Evolutionary conservation across 2,797 vertebrate genomes (phyloP).

Genomic region (Spondyliosoma cantharus): DNA sequence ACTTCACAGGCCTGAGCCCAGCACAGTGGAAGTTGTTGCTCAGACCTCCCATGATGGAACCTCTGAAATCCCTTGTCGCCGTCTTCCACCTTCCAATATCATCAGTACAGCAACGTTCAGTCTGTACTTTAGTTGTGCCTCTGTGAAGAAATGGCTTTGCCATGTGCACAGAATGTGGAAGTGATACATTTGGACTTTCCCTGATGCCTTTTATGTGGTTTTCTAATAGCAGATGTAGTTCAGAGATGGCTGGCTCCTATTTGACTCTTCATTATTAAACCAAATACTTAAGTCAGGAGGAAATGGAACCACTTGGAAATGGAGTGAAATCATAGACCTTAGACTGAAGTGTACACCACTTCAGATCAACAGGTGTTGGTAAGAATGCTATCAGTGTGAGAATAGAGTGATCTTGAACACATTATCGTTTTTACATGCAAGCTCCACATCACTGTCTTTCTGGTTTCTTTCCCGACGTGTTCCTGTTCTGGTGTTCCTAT

Average conservation of each 20-base stretch:
- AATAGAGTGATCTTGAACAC: neutral
- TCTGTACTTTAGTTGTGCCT: neutral
- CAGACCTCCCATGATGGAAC: conserved; percentile 72
- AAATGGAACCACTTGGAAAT: conserved; percentile 32
- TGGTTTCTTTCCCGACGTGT: neutral
- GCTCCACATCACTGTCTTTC: neutral
- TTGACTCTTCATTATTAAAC: conserved; percentile 34
- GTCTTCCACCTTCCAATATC: conserved; percentile 30
- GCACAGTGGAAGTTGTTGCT: conserved; percentile 43
- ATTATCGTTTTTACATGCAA: neutral
- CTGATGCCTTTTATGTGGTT: conserved; percentile 51
- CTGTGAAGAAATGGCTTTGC: conserved; percentile 37
- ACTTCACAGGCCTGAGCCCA: conserved; percentile 60
- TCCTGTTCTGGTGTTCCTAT: conserved; percentile 30
- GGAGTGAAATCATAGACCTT: conserved; percentile 26
- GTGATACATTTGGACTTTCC: conserved; percentile 44
- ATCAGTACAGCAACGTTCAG: neutral
- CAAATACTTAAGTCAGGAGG: conserved; percentile 27
- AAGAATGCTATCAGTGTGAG: neutral
- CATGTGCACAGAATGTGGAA: conserved; percentile 54
- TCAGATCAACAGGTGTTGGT: conserved; percentile 24
- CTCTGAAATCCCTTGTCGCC: conserved; percentile 17
- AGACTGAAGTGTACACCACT: neutral
- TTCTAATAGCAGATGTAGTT: conserved; percentile 46
- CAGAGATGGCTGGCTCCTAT: conserved; percentile 40